Conservation (phyloP, 2,113 vertebrate genomes). For the Aspidoscelis tigris region DNA sequence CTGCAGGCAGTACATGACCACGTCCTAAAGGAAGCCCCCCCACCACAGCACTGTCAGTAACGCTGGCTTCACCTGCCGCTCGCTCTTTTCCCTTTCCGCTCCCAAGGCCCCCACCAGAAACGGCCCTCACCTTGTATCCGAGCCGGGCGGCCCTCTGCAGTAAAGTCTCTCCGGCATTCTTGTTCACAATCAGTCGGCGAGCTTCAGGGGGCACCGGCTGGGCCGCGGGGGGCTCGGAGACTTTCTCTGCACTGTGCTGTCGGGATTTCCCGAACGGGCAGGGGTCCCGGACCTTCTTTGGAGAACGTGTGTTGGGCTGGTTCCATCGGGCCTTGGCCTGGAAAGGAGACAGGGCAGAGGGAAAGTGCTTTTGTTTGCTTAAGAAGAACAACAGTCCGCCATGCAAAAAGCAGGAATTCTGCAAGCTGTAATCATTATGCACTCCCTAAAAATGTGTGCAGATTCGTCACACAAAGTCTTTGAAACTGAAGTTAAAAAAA, state of each 20-base stretch:
- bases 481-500: too few relatives aligned
- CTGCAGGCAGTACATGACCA: constrained; percentile 96
- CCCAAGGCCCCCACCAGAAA: too few relatives aligned
- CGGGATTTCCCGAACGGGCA: constrained; percentile 76
- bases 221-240: constrained; percentile 73
- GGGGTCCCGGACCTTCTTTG: constrained; percentile 75
- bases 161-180: constrained; percentile 95
- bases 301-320: constrained; percentile 68
- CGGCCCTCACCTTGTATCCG: constrained; percentile 88
- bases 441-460: background rate
- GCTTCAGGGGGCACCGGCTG: constrained; percentile 89
- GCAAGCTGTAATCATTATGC: background rate
- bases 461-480: too few relatives aligned
- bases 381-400: background rate
- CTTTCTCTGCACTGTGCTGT: constrained; percentile 71
- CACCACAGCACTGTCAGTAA: accelerated
- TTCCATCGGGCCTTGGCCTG: constrained; percentile 76
- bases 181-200: constrained; percentile 95
- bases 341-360: background rate
- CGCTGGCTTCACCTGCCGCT: background rate
- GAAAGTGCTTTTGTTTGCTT: background rate
- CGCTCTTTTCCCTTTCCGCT: too few relatives aligned
- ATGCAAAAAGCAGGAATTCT: background rate
- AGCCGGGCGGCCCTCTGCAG: constrained; percentile 93
- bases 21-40: constrained; percentile 78